Evolutionary conservation across 2,113 vertebrate genomes (phyloP).

Genomic region (Anhinga rufa): DNA sequence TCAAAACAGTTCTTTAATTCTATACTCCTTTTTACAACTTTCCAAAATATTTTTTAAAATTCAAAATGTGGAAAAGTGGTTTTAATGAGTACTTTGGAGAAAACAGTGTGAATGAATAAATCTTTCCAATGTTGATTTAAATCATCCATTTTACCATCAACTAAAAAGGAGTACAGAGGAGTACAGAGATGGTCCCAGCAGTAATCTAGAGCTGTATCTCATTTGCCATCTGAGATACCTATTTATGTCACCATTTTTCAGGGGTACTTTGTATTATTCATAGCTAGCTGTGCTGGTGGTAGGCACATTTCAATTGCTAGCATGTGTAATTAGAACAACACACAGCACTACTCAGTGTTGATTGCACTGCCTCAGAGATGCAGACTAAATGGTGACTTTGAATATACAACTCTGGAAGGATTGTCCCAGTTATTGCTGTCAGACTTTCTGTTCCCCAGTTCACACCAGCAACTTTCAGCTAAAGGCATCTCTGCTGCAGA

Average conservation of each 20-base stretch:
- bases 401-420: not conserved
- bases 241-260: not conserved
- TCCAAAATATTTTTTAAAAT: not conserved
- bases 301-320: conserved; percentile 7
- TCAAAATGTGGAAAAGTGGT: not conserved
- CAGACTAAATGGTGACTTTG: not conserved
- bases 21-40: not conserved
- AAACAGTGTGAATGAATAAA: not conserved
- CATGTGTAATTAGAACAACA: conserved; percentile 33
- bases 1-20: not conserved
- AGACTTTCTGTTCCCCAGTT: not conserved
- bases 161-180: not conserved
- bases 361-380: not conserved
- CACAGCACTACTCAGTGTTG: not conserved
- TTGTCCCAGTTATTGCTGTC: conserved; percentile 43
- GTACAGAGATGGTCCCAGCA: not conserved
- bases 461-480: conserved; percentile 10
- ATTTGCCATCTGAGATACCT: not conserved
- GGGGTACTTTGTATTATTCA: not conserved
- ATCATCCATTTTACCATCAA: not conserved
- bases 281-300: not conserved
- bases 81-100: not conserved
- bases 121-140: not conserved
- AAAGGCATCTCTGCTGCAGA: not conserved
- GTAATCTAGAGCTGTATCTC: not conserved